phyloP scores from a whole-genome alignment of 2,797 vertebrate genomes.

The Buphagus erythrorhynchus region DNA sequence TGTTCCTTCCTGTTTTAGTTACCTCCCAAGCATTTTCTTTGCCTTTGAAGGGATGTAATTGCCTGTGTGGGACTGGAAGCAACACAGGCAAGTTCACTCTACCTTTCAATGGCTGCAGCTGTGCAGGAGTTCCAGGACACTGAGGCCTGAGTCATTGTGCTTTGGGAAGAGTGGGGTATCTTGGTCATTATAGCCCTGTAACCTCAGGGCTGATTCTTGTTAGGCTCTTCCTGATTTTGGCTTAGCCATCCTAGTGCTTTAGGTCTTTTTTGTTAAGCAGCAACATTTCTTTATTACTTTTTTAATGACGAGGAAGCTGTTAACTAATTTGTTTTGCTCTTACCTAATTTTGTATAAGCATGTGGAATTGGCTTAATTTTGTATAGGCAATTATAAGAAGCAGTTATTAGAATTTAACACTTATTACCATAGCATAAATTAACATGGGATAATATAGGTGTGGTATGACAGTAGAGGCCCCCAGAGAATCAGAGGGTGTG shows the following conservation, averaged over 20 bases:
- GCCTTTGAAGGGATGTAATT: conserved; percentile 29
- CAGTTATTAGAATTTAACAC: background rate
- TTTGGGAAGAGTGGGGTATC: background rate
- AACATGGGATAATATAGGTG: background rate
- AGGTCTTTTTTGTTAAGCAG: background rate
- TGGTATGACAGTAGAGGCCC: background rate
- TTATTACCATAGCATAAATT: background rate
- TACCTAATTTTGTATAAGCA: background rate
- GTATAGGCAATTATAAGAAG: background rate
- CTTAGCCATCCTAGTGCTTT: background rate
- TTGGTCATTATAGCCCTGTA: background rate
- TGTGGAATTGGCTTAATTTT: background rate
- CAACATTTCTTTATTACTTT: background rate
- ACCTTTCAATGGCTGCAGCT: background rate
- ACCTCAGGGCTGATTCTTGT: background rate
- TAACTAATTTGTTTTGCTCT: background rate
- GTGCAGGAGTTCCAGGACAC: background rate
- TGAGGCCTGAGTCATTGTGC: background rate
- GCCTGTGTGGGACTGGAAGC: conserved; percentile 1
- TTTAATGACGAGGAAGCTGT: background rate
- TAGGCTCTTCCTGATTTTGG: background rate
- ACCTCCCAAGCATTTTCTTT: conserved; percentile 12
- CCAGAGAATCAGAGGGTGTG: background rate
- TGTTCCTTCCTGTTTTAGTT: conserved; percentile 41
- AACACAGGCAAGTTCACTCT: fast-evolving